Conservation (phyloP, 2,113 vertebrate species). For the Chaetodon auriga region DNA sequence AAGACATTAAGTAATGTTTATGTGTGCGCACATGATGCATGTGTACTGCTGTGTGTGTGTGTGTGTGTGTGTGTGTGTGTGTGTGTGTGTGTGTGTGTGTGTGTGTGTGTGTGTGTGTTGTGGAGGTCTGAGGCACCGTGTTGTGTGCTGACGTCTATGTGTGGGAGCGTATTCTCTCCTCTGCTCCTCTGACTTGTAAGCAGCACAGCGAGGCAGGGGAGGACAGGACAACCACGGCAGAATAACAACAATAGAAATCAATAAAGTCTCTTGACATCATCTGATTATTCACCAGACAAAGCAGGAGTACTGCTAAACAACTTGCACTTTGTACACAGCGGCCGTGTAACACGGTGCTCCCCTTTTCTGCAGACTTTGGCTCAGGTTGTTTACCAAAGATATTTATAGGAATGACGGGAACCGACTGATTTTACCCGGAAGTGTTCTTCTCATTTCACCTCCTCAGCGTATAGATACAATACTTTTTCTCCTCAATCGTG, state of each 20-base stretch:
- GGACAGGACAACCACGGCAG: slow-evolving; percentile 8
- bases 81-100: slow-evolving; percentile 23
- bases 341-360: background rate
- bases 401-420: slow-evolving; percentile 10
- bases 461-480: background rate
- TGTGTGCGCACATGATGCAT: slow-evolving; percentile 5
- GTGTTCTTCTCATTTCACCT: slow-evolving; percentile 15
- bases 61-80: slow-evolving; percentile 10
- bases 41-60: background rate
- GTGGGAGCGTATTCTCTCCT: slow-evolving; percentile 6
- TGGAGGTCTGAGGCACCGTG: slow-evolving; percentile 1
- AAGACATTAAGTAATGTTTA: slow-evolving; percentile 22
- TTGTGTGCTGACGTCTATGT: background rate
- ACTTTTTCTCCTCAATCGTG: background rate
- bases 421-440: background rate
- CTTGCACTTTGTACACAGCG: slow-evolving; percentile 16
- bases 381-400: background rate
- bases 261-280: slow-evolving; percentile 55
- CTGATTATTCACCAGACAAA: slow-evolving; percentile 61
- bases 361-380: background rate
- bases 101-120: slow-evolving; percentile 5
- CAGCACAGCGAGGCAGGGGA: slow-evolving; percentile 5
- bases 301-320: slow-evolving; percentile 37
- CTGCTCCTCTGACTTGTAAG: slow-evolving; percentile 9
- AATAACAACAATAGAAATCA: slow-evolving; percentile 61